Percentiles rank a stretch among this genome's conserved stretches.
Conservation (phyloP, 2,888 invertebrate genomes). For the Amphipyra berbera region DNA sequence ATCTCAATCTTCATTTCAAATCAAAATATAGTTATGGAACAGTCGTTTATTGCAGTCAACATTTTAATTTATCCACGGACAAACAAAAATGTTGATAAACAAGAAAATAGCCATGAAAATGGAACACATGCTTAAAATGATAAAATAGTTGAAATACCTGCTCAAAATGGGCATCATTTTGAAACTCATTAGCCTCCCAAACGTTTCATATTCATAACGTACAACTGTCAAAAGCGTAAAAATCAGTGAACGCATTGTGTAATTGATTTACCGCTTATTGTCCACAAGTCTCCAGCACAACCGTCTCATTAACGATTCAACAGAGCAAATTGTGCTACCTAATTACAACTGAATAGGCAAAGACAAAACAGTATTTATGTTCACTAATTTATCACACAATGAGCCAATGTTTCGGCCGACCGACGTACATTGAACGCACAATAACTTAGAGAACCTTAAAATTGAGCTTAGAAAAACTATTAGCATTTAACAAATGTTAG, state of each 20-base stretch:
- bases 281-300: constrained; percentile 72
- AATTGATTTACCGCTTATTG: constrained; percentile 86
- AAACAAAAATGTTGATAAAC: constrained; percentile 37
- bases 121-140: constrained; percentile 35
- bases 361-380: constrained; percentile 89
- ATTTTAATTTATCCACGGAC: background rate
- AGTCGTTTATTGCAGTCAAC: no score
- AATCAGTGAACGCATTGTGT: constrained; percentile 73
- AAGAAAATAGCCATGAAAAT: constrained; percentile 32
- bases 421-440: constrained; percentile 65
- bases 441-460: constrained; percentile 78
- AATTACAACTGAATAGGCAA: constrained; percentile 85
- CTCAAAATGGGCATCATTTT: constrained; percentile 48
- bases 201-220: constrained; percentile 66
- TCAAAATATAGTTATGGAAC: no score
- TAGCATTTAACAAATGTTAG: constrained; percentile 77
- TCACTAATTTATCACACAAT: constrained; percentile 88
- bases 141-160: constrained; percentile 54
- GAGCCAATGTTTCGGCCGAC: constrained; percentile 83
- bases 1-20: no score
- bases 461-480: constrained; percentile 82
- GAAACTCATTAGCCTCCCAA: constrained; percentile 51
- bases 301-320: constrained; percentile 86
- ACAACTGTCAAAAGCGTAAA: constrained; percentile 69
- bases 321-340: constrained; percentile 89